Percentiles rank a stretch among this genome's conserved stretches.
Conservation (phyloP, 2,888 invertebrate species). For the Ryuthela nishihirai region DNA sequence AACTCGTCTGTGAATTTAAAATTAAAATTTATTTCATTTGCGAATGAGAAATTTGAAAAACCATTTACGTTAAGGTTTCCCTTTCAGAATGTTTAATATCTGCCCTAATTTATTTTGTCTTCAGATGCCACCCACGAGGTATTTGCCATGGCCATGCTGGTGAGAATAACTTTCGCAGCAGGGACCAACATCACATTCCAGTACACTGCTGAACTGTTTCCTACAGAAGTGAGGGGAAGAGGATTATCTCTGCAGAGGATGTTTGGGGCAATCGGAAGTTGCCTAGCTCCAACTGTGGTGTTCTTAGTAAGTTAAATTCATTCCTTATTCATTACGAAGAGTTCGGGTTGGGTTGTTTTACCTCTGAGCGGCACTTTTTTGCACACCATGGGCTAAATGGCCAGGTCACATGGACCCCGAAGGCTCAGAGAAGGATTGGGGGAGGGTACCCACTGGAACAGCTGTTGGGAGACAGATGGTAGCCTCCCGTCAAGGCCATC, state of each 20-base stretch:
- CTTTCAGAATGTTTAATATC: constrained; percentile 72
- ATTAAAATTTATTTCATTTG: too few relatives aligned
- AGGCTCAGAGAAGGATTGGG: too few relatives aligned
- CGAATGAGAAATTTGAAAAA: too few relatives aligned
- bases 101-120: constrained; percentile 60
- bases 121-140: constrained; percentile 21
- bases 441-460: too few relatives aligned
- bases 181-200: constrained; percentile 73
- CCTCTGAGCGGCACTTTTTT: too few relatives aligned
- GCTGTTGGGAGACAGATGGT: too few relatives aligned
- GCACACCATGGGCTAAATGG: too few relatives aligned
- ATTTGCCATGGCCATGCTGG: constrained; percentile 30
- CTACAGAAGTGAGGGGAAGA: constrained; percentile 80
- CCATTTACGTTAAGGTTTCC: background rate
- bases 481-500: too few relatives aligned
- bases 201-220: constrained; percentile 79
- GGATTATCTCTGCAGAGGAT: constrained; percentile 82
- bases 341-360: too few relatives aligned
- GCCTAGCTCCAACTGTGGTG: constrained; percentile 67
- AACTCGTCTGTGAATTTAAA: too few relatives aligned
- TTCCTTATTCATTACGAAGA: too few relatives aligned
- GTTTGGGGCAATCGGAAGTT: constrained; percentile 59
- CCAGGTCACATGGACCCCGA: too few relatives aligned
- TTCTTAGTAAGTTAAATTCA: constrained; percentile 57
- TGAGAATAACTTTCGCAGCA: constrained; percentile 25